Base-by-base conservation (phyloP, 2,113 vertebrate species). In the Labrus mixtus region DNA sequence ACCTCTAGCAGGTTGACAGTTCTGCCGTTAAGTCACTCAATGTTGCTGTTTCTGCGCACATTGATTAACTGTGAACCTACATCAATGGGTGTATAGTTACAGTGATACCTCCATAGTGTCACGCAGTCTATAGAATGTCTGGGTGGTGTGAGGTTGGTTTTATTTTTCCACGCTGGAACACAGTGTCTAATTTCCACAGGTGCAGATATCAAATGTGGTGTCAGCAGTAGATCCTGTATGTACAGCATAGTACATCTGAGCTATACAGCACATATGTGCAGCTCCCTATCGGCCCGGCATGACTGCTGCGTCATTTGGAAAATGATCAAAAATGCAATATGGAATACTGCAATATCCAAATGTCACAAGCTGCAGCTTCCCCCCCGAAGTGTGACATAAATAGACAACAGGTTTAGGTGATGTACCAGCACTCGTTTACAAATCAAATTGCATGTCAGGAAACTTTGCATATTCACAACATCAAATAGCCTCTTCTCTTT, bases 151-250 rank as follows among this genome's bases (percentile, higher is more conserved):
- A n/a, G 76, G 25, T 23, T 36, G 60, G 45, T 87, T 73, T 84
- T 88, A 68, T 83, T 85, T 85, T 67, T 73, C 78, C 57, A 13
- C 46, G 79, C 71, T 72, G 55, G 55, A 78, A 66, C 65, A 66
- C 12, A 43, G 63, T 65, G 57, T 89, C 77, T 82, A 39, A 54
- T 92, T 86, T 81, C 81, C 85, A 85, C 73, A 79, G 87, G 81
- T 83, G 76, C 59, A 77, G 72, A 71, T 46, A 69, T 64, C 64
- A 51, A 36, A 79, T 89, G 74, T 76, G 45, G 73, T 75, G 85
- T 51, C 10, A 0, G 7, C 25, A n/a, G 25, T 17, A n/a, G 71
- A 11, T 22, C 17, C 25, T 45, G 17, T 43, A 65, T 55, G 37
- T 64, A 75, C 71, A 58, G 71, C 58, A 75, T 65, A 58, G 71